A percentile compares a stretch with the other conserved stretches of the same genome.
Conservation (phyloP, 1,140 invertebrate species). For the Ceratoteleas bidentatus region DNA sequence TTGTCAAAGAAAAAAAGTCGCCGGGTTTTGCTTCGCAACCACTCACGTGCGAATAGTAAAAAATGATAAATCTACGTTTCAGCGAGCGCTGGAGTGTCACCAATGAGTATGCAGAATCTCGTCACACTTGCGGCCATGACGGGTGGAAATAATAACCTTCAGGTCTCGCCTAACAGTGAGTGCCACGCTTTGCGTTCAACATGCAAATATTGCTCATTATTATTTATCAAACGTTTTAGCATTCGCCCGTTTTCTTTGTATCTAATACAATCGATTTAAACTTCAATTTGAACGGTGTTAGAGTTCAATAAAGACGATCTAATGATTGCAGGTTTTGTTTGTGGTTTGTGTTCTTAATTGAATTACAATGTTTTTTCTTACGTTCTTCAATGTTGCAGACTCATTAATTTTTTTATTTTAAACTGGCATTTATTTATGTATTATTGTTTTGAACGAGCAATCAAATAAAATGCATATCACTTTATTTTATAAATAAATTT, state of each 20-base stretch:
- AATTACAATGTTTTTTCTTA: no score
- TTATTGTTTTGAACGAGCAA: no score
- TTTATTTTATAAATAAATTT: no score
- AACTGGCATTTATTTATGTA: no score
- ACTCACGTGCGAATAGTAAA: conserved; percentile 54
- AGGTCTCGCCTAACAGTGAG: conserved; percentile 83
- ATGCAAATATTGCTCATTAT: conserved; percentile 57
- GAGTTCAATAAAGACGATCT: no score
- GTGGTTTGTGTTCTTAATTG: no score
- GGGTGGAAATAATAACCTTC: conserved; percentile 82
- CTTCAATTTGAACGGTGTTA: no score
- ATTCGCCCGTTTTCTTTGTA: conserved; percentile 16
- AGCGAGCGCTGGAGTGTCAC: conserved; percentile 84
- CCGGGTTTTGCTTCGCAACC: conserved; percentile 37
- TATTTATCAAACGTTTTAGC: conserved; percentile 44
- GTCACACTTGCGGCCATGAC: conserved; percentile 94
- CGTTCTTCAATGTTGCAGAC: no score
- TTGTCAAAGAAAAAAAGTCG: conserved; percentile 26
- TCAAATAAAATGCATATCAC: no score
- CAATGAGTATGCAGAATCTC: conserved; percentile 94
- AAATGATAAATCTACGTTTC: conserved; percentile 68
- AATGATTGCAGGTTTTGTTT: no score
- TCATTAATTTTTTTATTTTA: no score
- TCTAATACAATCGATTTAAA: conserved; percentile 2
- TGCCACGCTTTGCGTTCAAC: conserved; percentile 64